phyloP scores from a whole-genome alignment of 2,888 invertebrate species.

The Hyposoter dolosus region DNA sequence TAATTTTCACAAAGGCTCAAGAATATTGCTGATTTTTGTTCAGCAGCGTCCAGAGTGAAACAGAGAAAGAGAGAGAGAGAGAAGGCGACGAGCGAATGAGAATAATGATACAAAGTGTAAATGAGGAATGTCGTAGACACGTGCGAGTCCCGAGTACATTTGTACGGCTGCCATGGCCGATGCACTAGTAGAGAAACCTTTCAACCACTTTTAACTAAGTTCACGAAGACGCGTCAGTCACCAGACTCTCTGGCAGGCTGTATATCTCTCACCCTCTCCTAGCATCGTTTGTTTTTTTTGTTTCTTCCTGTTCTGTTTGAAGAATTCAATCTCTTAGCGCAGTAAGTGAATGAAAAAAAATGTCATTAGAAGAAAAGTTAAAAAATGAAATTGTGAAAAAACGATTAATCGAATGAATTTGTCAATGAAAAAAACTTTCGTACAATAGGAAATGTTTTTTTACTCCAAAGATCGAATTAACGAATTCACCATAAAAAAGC shows the following conservation, averaged over 20 bases:
- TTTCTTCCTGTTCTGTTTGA: background rate
- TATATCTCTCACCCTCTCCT: background rate
- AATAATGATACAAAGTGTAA: conserved; percentile 54
- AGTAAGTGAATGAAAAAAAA: conserved; percentile 8
- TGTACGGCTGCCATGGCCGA: conserved; percentile 2
- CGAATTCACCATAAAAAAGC: background rate
- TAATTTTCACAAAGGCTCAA: too few relatives aligned
- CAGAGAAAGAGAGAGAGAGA: background rate
- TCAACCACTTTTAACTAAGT: conserved; percentile 42
- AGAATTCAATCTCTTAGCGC: conserved; percentile 20
- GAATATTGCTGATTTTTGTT: too few relatives aligned
- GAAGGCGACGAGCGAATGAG: conserved; percentile 23
- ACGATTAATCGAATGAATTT: background rate
- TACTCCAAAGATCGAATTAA: background rate
- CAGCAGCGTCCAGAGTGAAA: background rate
- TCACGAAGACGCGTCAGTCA: conserved; percentile 39
- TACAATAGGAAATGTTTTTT: background rate
- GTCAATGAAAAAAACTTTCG: background rate
- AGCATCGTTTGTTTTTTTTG: background rate
- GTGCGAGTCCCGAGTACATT: conserved; percentile 47
- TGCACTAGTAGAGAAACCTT: conserved; percentile 25
- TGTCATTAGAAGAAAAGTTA: background rate
- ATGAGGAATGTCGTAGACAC: conserved; percentile 44
- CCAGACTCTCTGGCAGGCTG: background rate
- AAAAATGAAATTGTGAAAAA: background rate